Evolutionary conservation across 2,797 vertebrate species (phyloP).

Genomic region (Betta splendens): DNA sequence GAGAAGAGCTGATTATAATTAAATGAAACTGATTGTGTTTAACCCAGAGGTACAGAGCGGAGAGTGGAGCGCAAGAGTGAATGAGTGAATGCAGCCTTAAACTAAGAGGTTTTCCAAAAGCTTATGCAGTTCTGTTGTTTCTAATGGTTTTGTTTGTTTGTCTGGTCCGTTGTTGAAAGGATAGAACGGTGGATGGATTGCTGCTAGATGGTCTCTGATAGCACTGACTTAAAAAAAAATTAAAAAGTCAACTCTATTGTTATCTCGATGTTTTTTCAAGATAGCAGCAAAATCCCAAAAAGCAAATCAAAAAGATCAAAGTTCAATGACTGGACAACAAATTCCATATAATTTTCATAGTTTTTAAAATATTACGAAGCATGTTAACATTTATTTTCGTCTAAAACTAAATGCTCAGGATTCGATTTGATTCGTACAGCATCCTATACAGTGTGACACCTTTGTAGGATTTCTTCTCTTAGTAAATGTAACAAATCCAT

Average conservation of each 20-base stretch:
- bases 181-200: slow-evolving; percentile 22
- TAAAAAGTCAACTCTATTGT: slow-evolving; percentile 32
- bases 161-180: slow-evolving; percentile 19
- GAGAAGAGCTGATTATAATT: slow-evolving; percentile 62
- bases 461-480: too few species aligned
- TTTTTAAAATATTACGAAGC: not conserved
- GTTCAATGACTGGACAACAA: slow-evolving; percentile 16
- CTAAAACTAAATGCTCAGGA: not conserved
- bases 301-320: slow-evolving; percentile 11
- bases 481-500: too few species aligned
- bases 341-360: not conserved
- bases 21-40: slow-evolving; percentile 65
- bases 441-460: too few species aligned
- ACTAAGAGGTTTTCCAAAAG: slow-evolving; percentile 28
- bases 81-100: slow-evolving; percentile 27
- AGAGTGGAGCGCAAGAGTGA: slow-evolving; percentile 32
- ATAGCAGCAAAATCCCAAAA: slow-evolving; percentile 38
- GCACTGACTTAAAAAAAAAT: slow-evolving; percentile 32
- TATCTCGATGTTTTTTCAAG: slow-evolving; percentile 40
- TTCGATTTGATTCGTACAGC: not conserved
- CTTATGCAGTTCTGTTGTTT: slow-evolving; percentile 11
- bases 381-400: too few species aligned
- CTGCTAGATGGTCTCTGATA: slow-evolving; percentile 25
- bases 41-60: slow-evolving; percentile 45
- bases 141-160: slow-evolving; percentile 1